Base-by-base conservation (phyloP, 2,888 invertebrate species). In the Schizaphis graminum region DNA sequence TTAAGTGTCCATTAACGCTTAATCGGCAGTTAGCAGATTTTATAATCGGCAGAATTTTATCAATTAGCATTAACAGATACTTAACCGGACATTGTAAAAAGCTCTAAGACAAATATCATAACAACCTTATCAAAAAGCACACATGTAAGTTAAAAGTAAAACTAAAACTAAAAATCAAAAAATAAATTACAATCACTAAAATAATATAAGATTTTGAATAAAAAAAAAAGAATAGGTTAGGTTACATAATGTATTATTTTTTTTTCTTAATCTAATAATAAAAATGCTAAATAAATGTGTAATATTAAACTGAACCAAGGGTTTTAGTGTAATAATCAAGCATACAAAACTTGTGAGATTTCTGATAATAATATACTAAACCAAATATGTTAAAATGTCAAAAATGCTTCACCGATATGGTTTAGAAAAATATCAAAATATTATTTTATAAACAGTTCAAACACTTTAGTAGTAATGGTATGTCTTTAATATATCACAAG, bases 401-500 rank as follows among this genome's bases (percentile, higher is more conserved):
- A 67, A 67, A 67, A 90, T 53, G 21, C 35, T 77, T 77, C 21
- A 77, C 35, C 8, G 35, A 77, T 21, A 21, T 57, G 28, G 4
- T 26, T 84, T 3, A 84, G 1, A 57, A 85, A 56, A 91, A 57
- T 44, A 47, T 11, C 24, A 85, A 85, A 41, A 56, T 44, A 85
- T 47, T 67, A 49, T 61, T 11, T 28, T 26, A 56, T 57, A 28
- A 89, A 10, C 44, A 47, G 26, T 89, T 44, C 44, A 44, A 56
- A 57, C 5, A 57, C n/a, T 85, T 56, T 7, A 56, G 57, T 57
- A 91, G 53, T 53, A 77, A 91, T 85, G 24, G 7, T 41, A 49
- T 53, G 24, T 91, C 11, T 57, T 91, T 47, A 35, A 35, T n/a
- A 53, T 91, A 91, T 86, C n/a, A 91, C 24, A 86, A 61, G 57